phyloP scores from a whole-genome alignment of 2,113 vertebrate species.

The Chiloscyllium plagiosum region DNA sequence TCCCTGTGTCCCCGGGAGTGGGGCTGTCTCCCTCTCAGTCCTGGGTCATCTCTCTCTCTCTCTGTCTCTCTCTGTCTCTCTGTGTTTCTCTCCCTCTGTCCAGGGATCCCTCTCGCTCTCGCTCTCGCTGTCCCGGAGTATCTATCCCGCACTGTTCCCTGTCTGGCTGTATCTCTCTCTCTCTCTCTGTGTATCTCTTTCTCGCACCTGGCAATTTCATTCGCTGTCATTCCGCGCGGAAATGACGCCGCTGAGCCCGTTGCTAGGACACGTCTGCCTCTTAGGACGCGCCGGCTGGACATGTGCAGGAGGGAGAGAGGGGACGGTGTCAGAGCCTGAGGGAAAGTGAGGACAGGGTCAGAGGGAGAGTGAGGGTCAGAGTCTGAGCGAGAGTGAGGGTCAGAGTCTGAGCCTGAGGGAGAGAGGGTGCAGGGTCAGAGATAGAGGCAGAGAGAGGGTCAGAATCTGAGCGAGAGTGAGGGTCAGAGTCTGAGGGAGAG shows the following conservation, averaged over 20 bases:
- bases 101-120: background rate
- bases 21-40: background rate
- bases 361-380: no score
- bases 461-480: no score
- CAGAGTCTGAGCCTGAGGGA: no score
- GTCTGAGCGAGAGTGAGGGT: no score
- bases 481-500: no score
- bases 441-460: no score
- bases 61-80: no score
- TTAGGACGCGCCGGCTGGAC: background rate
- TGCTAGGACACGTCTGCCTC: background rate
- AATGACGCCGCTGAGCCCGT: background rate
- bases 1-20: background rate
- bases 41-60: background rate
- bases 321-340: no score
- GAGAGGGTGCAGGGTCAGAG: no score
- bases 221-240: constrained; percentile 19
- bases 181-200: background rate
- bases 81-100: background rate
- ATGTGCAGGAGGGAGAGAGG: background rate
- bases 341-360: no score
- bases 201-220: background rate
- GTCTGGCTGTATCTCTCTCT: background rate
- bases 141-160: background rate
- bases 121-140: no score